Evolutionary conservation across 2,113 vertebrate genomes (phyloP).

Genomic region (Aphyosemion australe): DNA sequence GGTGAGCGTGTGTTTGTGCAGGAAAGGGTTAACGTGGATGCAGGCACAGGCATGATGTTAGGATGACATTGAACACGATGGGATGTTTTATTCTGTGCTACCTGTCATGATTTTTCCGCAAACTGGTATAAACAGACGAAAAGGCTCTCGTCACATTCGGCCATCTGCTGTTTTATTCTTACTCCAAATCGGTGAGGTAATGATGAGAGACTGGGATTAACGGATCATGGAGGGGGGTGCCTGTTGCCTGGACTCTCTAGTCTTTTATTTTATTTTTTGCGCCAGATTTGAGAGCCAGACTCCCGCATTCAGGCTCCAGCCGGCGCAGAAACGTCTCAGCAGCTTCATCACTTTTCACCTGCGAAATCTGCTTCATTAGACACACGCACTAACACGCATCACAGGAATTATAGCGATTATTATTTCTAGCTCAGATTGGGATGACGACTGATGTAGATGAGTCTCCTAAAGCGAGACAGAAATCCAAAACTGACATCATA

Average conservation of each 20-base stretch:
- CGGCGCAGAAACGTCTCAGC: slow-evolving; percentile 24
- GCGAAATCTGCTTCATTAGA: background rate
- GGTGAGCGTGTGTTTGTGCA: background rate
- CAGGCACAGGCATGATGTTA: slow-evolving; percentile 17
- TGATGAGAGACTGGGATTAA: background rate
- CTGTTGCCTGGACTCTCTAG: background rate
- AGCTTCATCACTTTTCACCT: background rate
- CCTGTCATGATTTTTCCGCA: background rate
- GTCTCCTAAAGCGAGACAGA: background rate
- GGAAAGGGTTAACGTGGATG: slow-evolving; percentile 18
- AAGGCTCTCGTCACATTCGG: background rate
- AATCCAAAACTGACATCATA: background rate
- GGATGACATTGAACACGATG: slow-evolving; percentile 44
- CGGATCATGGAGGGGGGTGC: background rate
- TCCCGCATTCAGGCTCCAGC: slow-evolving; percentile 14
- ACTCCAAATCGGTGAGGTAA: background rate
- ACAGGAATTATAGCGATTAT: no score
- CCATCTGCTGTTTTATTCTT: background rate
- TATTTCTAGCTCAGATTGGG: background rate
- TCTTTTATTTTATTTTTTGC: background rate
- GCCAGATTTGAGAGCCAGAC: slow-evolving; percentile 20
- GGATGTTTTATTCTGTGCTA: background rate
- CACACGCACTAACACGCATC: no score
- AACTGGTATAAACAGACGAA: background rate
- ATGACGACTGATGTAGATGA: background rate